phyloP scores from a whole-genome alignment of 1,140 invertebrate genomes.

The Rhysida immarginata region DNA sequence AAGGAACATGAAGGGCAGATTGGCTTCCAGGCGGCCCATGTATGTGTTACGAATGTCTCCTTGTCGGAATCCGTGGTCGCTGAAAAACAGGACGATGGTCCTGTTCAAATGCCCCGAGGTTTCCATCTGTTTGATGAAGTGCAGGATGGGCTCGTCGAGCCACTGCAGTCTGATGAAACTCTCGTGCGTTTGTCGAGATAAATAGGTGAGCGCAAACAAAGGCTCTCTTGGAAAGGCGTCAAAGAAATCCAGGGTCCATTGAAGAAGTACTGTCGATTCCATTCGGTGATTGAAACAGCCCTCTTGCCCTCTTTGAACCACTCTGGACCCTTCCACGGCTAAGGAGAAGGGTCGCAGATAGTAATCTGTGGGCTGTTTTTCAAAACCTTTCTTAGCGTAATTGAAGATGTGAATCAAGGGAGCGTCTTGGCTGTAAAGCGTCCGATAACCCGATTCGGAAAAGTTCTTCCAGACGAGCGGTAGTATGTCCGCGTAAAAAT shows the following conservation, averaged over 20 bases:
- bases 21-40: constrained; percentile 72
- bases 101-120: constrained; percentile 26
- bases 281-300: background rate
- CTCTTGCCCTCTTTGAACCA: background rate
- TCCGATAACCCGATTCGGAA: constrained; percentile 29
- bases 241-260: constrained; percentile 12
- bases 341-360: constrained; percentile 28
- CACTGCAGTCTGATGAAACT: background rate
- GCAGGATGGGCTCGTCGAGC: background rate
- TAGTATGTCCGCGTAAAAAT: too few relatives aligned
- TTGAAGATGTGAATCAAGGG: constrained; percentile 34
- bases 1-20: constrained; percentile 68
- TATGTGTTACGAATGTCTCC: constrained; percentile 60
- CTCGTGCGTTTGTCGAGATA: background rate
- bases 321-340: constrained; percentile 7
- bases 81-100: constrained; percentile 60
- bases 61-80: constrained; percentile 85
- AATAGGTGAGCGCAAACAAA: background rate
- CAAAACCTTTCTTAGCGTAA: constrained; percentile 31
- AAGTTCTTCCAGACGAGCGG: constrained; percentile 37
- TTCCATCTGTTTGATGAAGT: constrained; percentile 11
- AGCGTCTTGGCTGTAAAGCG: constrained; percentile 34
- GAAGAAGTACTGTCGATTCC: background rate
- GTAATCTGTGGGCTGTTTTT: constrained; percentile 30
- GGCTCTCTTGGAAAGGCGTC: constrained; percentile 14